These are phyloP conservation scores for Thomomys bottae DNA, from an alignment of 2,113 vertebrate species.

Conservation along the genomic window DNA sequence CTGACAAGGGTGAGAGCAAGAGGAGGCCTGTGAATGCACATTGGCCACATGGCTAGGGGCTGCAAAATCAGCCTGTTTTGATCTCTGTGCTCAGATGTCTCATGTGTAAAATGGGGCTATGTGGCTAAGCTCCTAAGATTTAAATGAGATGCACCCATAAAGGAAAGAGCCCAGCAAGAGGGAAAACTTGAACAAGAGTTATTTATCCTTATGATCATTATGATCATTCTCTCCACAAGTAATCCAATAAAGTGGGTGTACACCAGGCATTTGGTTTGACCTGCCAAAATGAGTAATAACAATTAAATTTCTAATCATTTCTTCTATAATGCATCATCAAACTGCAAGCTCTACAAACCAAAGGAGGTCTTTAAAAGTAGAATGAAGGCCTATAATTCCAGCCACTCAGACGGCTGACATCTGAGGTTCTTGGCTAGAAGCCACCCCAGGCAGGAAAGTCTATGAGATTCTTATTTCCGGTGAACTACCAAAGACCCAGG, in stretches of 20 bases:
- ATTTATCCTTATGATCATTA: not conserved
- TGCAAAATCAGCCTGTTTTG: fast-evolving
- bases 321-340: not conserved
- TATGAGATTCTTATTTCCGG: too few relatives aligned
- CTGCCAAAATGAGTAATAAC: not conserved
- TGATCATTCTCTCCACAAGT: not conserved
- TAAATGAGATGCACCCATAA: not conserved
- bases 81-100: not conserved
- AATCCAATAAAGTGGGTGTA: not conserved
- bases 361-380: not conserved
- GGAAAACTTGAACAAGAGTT: not conserved
- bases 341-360: not conserved
- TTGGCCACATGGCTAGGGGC: too few relatives aligned
- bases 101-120: not conserved
- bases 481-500: too few relatives aligned
- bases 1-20: not conserved
- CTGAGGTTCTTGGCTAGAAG: too few relatives aligned
- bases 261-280: not conserved
- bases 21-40: not conserved
- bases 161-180: not conserved
- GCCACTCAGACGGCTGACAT: too few relatives aligned
- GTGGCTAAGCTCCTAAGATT: not conserved
- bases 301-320: not conserved
- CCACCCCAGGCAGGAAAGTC: too few relatives aligned
- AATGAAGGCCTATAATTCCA: not conserved